Conservation (phyloP, 2,113 vertebrate genomes). For the Sprattus sprattus region DNA sequence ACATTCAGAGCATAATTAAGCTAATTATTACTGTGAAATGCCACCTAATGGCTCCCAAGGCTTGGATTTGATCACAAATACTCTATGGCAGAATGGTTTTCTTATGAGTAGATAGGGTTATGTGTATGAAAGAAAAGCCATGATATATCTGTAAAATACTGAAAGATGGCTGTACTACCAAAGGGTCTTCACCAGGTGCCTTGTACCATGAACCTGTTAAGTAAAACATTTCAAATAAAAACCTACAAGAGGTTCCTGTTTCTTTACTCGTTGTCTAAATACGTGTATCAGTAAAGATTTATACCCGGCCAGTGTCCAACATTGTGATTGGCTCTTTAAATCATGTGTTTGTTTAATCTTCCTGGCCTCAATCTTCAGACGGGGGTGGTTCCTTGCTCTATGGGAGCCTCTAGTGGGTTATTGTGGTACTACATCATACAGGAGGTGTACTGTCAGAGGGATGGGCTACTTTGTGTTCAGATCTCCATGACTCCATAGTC, state of each 20-base stretch:
- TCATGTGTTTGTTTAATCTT: not conserved
- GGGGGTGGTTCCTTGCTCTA: not conserved
- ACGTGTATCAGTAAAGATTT: no score
- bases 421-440: not conserved
- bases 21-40: not conserved
- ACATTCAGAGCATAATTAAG: not conserved
- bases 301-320: no score
- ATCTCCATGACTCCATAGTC: no score
- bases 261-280: not conserved
- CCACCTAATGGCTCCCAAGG: not conserved
- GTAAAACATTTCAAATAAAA: constrained; percentile 1
- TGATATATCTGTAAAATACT: not conserved
- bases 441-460: not conserved
- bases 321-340: not conserved
- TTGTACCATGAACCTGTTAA: not conserved
- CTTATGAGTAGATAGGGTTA: not conserved
- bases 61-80: not conserved
- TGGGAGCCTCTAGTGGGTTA: not conserved
- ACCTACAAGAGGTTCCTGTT: not conserved
- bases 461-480: not conserved
- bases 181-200: not conserved
- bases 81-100: not conserved
- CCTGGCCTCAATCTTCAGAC: not conserved
- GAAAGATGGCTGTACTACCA: not conserved
- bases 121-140: not conserved